These are phyloP conservation scores for Drosophila orena DNA, from an alignment of 1,140 invertebrate genomes.

Conservation along the genomic window DNA sequence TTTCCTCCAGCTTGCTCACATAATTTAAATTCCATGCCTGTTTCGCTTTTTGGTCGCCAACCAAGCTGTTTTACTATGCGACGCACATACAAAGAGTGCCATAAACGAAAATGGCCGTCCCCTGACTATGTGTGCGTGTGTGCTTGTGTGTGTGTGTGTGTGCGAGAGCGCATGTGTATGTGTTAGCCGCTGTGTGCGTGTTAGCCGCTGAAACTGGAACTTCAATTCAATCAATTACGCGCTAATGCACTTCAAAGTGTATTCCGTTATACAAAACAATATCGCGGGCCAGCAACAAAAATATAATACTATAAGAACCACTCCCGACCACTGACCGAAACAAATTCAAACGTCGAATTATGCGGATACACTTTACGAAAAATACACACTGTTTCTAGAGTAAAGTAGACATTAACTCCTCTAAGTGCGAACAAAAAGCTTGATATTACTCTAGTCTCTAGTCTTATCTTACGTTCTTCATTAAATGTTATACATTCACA, in stretches of 20 bases:
- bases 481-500: too few species aligned
- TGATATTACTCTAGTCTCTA: too few species aligned
- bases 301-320: too few species aligned
- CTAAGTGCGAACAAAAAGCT: too few species aligned
- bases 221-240: slow-evolving; percentile 72
- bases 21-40: slow-evolving; percentile 65
- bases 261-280: slow-evolving; percentile 56
- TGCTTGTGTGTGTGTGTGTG: slow-evolving; percentile 3
- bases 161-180: background rate
- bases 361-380: slow-evolving; percentile 1
- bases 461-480: too few species aligned
- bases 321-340: slow-evolving; percentile 16
- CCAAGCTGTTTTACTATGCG: slow-evolving; percentile 54
- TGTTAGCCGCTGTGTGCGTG: slow-evolving; percentile 13
- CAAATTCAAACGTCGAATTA: slow-evolving; percentile 15
- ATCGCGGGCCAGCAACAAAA: slow-evolving; percentile 17
- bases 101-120: slow-evolving; percentile 62
- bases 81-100: slow-evolving; percentile 49
- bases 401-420: too few species aligned
- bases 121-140: slow-evolving; percentile 7
- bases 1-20: slow-evolving; percentile 5
- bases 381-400: too few species aligned
- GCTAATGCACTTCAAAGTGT: slow-evolving; percentile 60
- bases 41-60: slow-evolving; percentile 51
- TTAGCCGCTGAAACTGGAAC: slow-evolving; percentile 39